phyloP scores from a whole-genome alignment of 2,888 invertebrate genomes.

The Pammene fasciana region DNA sequence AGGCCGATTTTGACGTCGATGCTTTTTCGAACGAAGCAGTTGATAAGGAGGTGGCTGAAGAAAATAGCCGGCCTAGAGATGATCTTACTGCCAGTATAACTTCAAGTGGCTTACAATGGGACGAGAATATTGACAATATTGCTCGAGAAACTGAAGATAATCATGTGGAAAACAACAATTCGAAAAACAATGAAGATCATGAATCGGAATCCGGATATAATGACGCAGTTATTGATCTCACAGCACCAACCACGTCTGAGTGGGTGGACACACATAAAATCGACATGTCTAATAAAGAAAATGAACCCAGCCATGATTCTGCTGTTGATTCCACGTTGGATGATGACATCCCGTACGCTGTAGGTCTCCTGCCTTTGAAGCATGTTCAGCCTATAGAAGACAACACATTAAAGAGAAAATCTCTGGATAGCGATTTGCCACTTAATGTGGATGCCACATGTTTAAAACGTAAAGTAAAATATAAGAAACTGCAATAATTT shows the following conservation, averaged over 20 bases:
- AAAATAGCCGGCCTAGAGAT: conserved; percentile 48
- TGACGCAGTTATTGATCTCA: conserved; percentile 61
- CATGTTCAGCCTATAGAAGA: conserved; percentile 60
- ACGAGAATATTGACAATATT: conserved; percentile 52
- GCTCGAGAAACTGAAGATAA: conserved; percentile 48
- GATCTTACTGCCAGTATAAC: conserved; percentile 50
- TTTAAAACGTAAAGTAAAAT: conserved; percentile 75
- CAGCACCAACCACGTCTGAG: conserved; percentile 53
- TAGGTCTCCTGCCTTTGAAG: conserved; percentile 72
- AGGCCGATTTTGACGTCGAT: conserved; percentile 50
- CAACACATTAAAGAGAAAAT: conserved; percentile 63
- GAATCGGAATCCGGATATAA: conserved; percentile 49
- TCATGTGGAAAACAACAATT: conserved; percentile 38
- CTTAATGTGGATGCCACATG: conserved; percentile 70
- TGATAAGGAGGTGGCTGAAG: conserved; percentile 46
- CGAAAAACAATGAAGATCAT: conserved; percentile 46
- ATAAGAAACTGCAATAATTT: conserved; percentile 64
- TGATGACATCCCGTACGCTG: conserved; percentile 75
- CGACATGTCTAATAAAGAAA: conserved; percentile 58
- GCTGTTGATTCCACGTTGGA: conserved; percentile 54
- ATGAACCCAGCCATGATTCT: conserved; percentile 49
- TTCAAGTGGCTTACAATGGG: conserved; percentile 56
- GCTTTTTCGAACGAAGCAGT: conserved; percentile 42
- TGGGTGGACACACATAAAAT: conserved; percentile 57
- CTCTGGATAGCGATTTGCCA: conserved; percentile 56